phyloP scores from a whole-genome alignment of 2,888 invertebrate species.

The Netelia virgata region DNA sequence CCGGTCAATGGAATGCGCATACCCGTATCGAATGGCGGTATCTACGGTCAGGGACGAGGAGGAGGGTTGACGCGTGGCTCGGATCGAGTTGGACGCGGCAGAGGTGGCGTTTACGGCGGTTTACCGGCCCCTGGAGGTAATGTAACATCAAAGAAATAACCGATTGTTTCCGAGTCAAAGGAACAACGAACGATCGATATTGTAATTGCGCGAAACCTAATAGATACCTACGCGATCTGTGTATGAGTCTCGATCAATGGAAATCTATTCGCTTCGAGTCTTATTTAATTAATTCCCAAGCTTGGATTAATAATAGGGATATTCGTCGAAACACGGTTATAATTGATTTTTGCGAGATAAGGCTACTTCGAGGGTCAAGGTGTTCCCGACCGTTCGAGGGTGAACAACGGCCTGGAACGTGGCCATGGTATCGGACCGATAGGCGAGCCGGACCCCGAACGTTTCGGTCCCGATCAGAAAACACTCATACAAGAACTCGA shows the following conservation, averaged over 20 bases:
- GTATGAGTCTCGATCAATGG: background rate
- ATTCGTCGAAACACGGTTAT: background rate
- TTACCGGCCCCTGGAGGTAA: conserved; percentile 60
- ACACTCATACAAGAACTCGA: conserved; percentile 74
- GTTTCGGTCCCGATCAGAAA: conserved; percentile 73
- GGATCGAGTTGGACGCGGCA: conserved; percentile 68
- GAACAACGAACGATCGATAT: background rate
- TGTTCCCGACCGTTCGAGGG: conserved; percentile 72
- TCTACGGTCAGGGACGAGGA: conserved; percentile 72
- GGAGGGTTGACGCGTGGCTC: conserved; percentile 65
- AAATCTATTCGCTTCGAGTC: background rate
- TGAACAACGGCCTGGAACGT: conserved; percentile 72
- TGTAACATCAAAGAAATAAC: conserved; percentile 4
- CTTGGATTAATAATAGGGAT: background rate
- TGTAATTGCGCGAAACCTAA: background rate
- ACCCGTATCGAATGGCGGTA: conserved; percentile 69
- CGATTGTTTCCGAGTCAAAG: background rate
- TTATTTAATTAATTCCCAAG: background rate
- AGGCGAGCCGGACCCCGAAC: conserved; percentile 71
- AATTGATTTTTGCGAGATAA: background rate
- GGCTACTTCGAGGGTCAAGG: conserved; percentile 65
- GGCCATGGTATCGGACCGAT: conserved; percentile 74
- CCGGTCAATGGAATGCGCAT: conserved; percentile 75
- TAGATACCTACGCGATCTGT: background rate
- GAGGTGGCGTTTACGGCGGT: conserved; percentile 72